phyloP scores from a whole-genome alignment of 2,888 invertebrate genomes.

The Congeria kusceri region DNA sequence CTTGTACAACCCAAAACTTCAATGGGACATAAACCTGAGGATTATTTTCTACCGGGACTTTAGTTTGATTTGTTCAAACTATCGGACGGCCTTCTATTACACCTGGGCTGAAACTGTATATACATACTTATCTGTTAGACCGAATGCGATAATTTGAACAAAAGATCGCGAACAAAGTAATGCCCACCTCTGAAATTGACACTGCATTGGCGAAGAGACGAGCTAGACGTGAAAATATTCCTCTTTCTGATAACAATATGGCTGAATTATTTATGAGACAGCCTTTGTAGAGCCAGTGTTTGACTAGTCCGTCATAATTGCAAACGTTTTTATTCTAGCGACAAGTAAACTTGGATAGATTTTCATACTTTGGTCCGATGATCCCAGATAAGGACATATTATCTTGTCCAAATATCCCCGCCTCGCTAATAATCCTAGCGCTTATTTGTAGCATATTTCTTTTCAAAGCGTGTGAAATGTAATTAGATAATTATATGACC shows the following conservation, averaged over 20 bases:
- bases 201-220: slow-evolving; percentile 10
- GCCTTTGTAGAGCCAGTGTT: slow-evolving; percentile 17
- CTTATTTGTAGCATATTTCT: slow-evolving; percentile 52
- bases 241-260: slow-evolving; percentile 22
- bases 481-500: slow-evolving; percentile 60
- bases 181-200: slow-evolving; percentile 29
- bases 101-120: too few species aligned
- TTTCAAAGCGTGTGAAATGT: slow-evolving; percentile 52
- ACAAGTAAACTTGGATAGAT: slow-evolving; percentile 21
- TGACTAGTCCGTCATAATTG: slow-evolving; percentile 30
- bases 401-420: slow-evolving; percentile 54
- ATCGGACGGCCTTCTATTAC: too few species aligned
- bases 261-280: slow-evolving; percentile 50
- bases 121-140: too few species aligned
- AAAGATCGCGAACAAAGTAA: background rate
- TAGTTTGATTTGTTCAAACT: too few species aligned
- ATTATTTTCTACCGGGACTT: too few species aligned
- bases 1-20: too few species aligned
- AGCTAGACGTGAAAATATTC: slow-evolving; percentile 20
- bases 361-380: slow-evolving; percentile 31
- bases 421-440: slow-evolving; percentile 50
- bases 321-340: slow-evolving; percentile 26
- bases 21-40: too few species aligned
- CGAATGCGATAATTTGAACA: too few species aligned
- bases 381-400: slow-evolving; percentile 35